Evolutionary conservation across 2,888 invertebrate genomes (phyloP), one percentile per base, ranked within the genome.

Genomic region (Drosophila neoperkinsi): DNA sequence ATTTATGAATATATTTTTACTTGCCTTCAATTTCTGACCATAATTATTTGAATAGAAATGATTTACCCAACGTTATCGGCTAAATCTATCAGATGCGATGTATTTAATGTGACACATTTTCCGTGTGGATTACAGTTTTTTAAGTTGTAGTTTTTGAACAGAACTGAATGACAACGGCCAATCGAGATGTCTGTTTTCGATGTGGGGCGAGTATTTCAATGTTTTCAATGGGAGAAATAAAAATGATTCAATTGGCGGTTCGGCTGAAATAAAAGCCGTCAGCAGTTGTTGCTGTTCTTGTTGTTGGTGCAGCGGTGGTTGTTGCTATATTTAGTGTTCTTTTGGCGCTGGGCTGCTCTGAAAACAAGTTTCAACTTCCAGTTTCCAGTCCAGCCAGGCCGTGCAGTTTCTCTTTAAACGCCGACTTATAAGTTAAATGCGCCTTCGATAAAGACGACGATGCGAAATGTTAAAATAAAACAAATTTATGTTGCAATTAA

Each of bases 401-500:
- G 33, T 68, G 80, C 79, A 77, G 81, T 69, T 58, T 74, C 73
- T 77, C 74, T 85, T 74, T 88, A 81, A 90, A 90, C 79, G 85
- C 81, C 74, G 86, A 75, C 81, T 79, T 88, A 90, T 84, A 88
- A 78, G 82, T 71, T 90, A 82, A 89, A 89, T 81, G 88, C 82
- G 81, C 65, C 87, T 74, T 69, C 75, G 88, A 87, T 89, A 82
- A 77, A 81, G 75, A 71, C 77, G 67, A 41, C 77, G 77, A 90
- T 88, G 88, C 90, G 84, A 88, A 88, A 90, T 90, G 77, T 79
- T 82, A 88, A 88, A 88, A 88, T 88, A 90, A 88, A 88, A 88
- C 70, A 88, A 90, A 88, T 91, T 88, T 91, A 88, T 90, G 88
- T 85, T 89, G 90, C 91, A 88, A 90, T 91, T 91, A 88, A 88